Evolutionary conservation across 2,888 invertebrate species (phyloP).

Genomic region (Spisula solida): DNA sequence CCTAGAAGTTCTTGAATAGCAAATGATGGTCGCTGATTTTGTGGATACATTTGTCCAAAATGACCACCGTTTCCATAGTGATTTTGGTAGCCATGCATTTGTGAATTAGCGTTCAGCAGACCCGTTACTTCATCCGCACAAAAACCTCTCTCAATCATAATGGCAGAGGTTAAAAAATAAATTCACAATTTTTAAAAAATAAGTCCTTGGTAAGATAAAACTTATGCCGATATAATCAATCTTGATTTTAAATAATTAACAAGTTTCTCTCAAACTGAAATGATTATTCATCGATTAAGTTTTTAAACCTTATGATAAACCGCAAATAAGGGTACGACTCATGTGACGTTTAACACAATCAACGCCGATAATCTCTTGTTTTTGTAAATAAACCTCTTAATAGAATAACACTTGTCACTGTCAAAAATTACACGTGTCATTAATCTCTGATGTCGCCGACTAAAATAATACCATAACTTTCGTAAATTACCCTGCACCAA

Average conservation of each 20-base stretch:
- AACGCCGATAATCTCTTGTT: slow-evolving; percentile 47
- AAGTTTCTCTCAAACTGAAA: too few species aligned
- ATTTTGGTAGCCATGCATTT: slow-evolving; percentile 74
- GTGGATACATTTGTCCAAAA: slow-evolving; percentile 85
- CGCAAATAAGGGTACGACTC: not conserved
- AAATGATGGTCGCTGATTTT: slow-evolving; percentile 94
- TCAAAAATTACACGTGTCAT: slow-evolving; percentile 68
- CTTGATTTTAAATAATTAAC: too few species aligned
- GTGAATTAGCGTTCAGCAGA: slow-evolving; percentile 67
- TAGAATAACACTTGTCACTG: slow-evolving; percentile 70
- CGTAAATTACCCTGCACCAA: slow-evolving; percentile 46
- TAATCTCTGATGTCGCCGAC: slow-evolving; percentile 59
- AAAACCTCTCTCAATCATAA: slow-evolving; percentile 67
- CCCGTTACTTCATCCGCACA: slow-evolving; percentile 71
- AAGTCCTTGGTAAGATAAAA: not conserved
- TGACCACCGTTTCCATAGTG: slow-evolving; percentile 75
- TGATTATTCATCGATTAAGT: not conserved
- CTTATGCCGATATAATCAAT: too few species aligned
- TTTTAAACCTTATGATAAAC: slow-evolving; percentile 6
- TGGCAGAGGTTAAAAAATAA: not conserved
- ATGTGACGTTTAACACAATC: slow-evolving; percentile 31
- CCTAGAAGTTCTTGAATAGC: slow-evolving; percentile 96
- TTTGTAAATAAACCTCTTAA: slow-evolving; percentile 69
- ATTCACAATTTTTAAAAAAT: not conserved
- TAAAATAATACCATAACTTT: slow-evolving; percentile 32